A percentile compares a stretch with the other conserved stretches of the same genome.
These are phyloP conservation scores for Ochropleura plecta DNA, from an alignment of 2,888 invertebrate genomes.

Conservation along the genomic window DNA sequence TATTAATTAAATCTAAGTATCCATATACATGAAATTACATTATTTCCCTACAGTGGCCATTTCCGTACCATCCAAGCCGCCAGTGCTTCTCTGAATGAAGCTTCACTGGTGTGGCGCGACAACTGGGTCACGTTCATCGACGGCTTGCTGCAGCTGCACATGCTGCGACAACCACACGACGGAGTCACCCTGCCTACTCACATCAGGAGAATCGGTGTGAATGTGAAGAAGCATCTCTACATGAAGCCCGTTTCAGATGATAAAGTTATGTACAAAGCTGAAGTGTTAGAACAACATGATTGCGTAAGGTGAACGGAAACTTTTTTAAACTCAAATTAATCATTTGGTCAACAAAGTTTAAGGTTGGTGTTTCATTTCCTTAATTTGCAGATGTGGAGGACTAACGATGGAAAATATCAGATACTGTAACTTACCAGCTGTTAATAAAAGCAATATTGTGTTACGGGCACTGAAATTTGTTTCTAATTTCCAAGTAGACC, in stretches of 20 bases:
- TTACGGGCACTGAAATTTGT: conserved; percentile 61
- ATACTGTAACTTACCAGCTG: conserved; percentile 56
- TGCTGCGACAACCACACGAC: too few species aligned
- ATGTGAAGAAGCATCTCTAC: conserved; percentile 59
- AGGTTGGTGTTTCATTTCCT: neutral
- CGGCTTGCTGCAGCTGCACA: too few species aligned
- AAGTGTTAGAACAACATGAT: neutral
- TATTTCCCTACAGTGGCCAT: conserved; percentile 64
- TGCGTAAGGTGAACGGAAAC: conserved; percentile 39
- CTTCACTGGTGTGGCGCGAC: too few species aligned
- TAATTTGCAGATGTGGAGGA: conserved; percentile 70
- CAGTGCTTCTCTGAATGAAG: conserved; percentile 57
- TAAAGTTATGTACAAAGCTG: neutral
- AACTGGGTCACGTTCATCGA: too few species aligned
- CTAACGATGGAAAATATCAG: conserved; percentile 64
- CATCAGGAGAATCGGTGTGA: conserved; percentile 54
- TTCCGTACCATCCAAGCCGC: conserved; percentile 69
- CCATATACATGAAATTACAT: neutral
- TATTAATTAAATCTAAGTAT: neutral
- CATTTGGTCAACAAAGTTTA: neutral
- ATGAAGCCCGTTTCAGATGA: conserved; percentile 2
- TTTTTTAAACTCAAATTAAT: too few species aligned
- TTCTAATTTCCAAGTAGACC: conserved; percentile 46
- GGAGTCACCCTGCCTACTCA: too few species aligned
- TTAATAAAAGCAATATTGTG: conserved; percentile 17